Evolutionary conservation across 2,888 invertebrate genomes (phyloP).

Genomic region (Cyclophora albipunctata): DNA sequence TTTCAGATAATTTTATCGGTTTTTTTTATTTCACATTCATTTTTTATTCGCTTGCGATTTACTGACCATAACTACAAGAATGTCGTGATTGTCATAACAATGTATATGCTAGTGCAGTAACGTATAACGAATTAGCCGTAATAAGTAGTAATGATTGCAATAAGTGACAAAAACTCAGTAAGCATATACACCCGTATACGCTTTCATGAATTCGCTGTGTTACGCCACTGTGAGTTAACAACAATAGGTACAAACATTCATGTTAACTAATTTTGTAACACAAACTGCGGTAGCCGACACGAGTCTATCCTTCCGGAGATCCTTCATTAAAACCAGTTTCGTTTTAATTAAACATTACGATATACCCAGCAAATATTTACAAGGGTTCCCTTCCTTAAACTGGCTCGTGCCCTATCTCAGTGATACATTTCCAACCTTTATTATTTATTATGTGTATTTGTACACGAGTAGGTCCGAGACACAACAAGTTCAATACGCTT

Average conservation of each 20-base stretch:
- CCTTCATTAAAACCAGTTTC: conserved; percentile 5
- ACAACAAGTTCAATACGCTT: too few relatives aligned
- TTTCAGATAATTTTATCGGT: too few relatives aligned
- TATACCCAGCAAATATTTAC: neutral
- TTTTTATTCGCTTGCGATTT: neutral
- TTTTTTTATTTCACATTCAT: too few relatives aligned
- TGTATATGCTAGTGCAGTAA: too few relatives aligned
- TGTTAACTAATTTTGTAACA: neutral
- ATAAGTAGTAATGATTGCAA: too few relatives aligned
- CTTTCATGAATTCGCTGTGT: neutral
- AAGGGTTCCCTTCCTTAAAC: neutral
- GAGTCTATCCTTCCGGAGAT: conserved; percentile 3
- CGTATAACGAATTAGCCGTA: too few relatives aligned
- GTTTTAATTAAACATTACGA: conserved; percentile 4
- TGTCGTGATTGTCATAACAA: too few relatives aligned
- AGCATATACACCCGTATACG: neutral
- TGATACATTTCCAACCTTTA: neutral
- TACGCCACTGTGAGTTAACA: neutral
- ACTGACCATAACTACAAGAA: neutral
- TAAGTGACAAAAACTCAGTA: too few relatives aligned
- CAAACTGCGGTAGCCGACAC: neutral
- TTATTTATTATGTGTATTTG: too few relatives aligned
- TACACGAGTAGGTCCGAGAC: too few relatives aligned
- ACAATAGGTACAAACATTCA: neutral
- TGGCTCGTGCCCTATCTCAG: neutral